Base-by-base conservation (phyloP, 2,113 vertebrate genomes). In the Oryzias melastigma region DNA sequence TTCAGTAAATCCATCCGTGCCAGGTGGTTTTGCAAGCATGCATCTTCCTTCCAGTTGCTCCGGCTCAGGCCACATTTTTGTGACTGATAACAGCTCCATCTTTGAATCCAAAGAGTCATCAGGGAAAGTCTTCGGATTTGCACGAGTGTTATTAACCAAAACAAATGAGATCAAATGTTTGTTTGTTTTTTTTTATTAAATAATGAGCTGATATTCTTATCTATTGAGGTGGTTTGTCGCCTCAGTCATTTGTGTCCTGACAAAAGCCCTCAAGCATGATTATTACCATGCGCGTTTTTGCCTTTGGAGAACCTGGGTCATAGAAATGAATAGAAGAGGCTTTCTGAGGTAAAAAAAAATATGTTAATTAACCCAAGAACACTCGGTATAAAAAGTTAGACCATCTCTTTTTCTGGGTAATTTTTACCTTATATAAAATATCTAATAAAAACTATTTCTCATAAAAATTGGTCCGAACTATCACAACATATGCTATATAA, bases 221-320 rank as follows among this genome's bases (percentile, higher is more conserved):
- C 48, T 20, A 25, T 50, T 16, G 14, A n/a, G 17, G 44, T n/a
- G 15, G 35, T 19, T 65, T 58, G 64, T 73, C 58, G 58, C 20
- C 49, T 35, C 41, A 62, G 53, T 78, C 66, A 67, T 55, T 41
- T 51, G n/a, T 29, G 7, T 27, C 19, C 29, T 50, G 40, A 29
- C 40, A 48, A 50, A 71, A 50, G 58, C 64, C 53, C 62, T 44
- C 3, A 44, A 71, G 73, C 83, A 48, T 73, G 52, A 57, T 35
- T 35, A 8, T 35, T 35, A 35, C 35, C 35, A 5, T 1, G 25
- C 5, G 25, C 25, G 10, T 12, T 2, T 35, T 8, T 3, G 35
- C 35, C 35, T 12, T 35, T 35, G 8, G 8, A 12, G 35, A 12
- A 35, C 10, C 8, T 3, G 10, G 10, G 12, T 35, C 35, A 35